These are phyloP conservation scores for Geotrupes spiniger DNA, from an alignment of 2,888 invertebrate species.

Conservation along the genomic window DNA sequence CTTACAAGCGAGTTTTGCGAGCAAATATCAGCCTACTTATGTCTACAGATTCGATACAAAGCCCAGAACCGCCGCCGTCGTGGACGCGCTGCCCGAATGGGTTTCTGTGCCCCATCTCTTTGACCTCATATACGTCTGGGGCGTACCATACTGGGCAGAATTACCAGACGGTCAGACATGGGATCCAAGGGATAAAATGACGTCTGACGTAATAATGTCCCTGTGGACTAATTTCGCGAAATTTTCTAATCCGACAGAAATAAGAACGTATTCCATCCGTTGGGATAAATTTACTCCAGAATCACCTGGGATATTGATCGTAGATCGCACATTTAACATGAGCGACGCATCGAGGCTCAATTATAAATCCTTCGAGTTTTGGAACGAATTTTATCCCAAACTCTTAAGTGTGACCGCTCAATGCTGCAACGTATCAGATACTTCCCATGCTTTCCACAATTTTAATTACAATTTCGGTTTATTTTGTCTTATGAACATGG, in stretches of 20 bases:
- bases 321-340: conserved; percentile 77
- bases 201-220: conserved; percentile 76
- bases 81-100: conserved; percentile 71
- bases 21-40: conserved; percentile 59
- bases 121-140: conserved; percentile 79
- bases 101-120: conserved; percentile 78
- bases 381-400: conserved; percentile 81
- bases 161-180: conserved; percentile 63
- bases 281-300: conserved; percentile 71
- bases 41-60: conserved; percentile 75
- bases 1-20: conserved; percentile 63
- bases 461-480: too few relatives aligned
- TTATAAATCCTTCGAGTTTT: conserved; percentile 76
- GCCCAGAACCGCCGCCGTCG: conserved; percentile 63
- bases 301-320: conserved; percentile 68
- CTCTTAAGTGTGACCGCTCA: conserved; percentile 69
- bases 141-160: conserved; percentile 69
- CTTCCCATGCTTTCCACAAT: conserved; percentile 5
- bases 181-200: conserved; percentile 74
- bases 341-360: conserved; percentile 65
- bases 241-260: conserved; percentile 67
- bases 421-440: conserved; percentile 64
- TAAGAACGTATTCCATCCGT: conserved; percentile 65
- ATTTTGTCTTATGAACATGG: too few relatives aligned
- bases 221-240: conserved; percentile 79